A percentile compares a stretch with the other conserved stretches of the same genome.
Evolutionary conservation across 1,140 invertebrate species (phyloP).

Genomic region (Helicoverpa armigera): DNA sequence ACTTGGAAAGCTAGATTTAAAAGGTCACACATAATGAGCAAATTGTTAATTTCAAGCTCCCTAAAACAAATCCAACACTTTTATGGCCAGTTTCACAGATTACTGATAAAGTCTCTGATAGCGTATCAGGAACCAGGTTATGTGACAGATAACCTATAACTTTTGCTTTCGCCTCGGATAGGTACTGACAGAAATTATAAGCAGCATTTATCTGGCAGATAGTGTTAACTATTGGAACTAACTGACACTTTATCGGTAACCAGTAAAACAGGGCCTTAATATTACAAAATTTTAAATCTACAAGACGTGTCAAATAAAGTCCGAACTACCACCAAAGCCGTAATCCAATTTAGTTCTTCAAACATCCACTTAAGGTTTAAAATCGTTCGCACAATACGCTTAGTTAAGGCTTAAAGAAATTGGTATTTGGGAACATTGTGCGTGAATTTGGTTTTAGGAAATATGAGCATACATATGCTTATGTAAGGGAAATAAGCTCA

Average conservation of each 20-base stretch:
- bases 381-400: constrained; percentile 38
- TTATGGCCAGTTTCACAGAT: no score
- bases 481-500: no score
- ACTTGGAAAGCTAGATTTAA: no score
- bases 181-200: no score
- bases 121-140: no score
- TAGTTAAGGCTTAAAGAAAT: constrained; percentile 30
- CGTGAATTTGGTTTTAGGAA: neutral
- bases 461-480: neutral
- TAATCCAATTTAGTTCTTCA: constrained; percentile 17
- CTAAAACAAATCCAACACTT: constrained; percentile 37
- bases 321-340: constrained; percentile 33
- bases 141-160: no score
- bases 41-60: neutral
- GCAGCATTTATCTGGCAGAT: no score
- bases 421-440: constrained; percentile 7
- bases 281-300: constrained; percentile 32
- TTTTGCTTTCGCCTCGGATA: no score
- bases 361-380: constrained; percentile 23
- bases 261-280: neutral
- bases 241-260: no score
- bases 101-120: no score
- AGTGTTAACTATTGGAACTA: no score
- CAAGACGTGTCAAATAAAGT: constrained; percentile 35
- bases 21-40: no score